Conservation (phyloP, 1,140 invertebrate species). For the Apis cerana region DNA sequence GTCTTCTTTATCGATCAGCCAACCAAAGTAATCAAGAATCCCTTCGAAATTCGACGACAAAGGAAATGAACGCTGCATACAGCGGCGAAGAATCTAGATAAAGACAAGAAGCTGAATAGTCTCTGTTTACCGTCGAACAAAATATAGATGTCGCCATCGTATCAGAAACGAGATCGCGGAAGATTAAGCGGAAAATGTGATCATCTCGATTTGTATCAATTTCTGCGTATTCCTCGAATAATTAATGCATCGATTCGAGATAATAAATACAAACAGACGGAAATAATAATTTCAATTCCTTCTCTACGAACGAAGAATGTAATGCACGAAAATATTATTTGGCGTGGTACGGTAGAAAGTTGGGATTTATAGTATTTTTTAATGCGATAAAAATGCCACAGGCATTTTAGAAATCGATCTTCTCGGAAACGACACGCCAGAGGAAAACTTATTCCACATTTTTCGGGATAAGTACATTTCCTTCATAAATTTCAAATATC, state of each 20-base stretch:
- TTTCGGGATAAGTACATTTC: not conserved
- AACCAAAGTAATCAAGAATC: not conserved
- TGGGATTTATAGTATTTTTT: not conserved
- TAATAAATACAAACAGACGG: not conserved
- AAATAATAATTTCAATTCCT: not conserved
- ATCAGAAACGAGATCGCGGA: not conserved
- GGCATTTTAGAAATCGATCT: not conserved
- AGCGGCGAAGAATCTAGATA: not conserved
- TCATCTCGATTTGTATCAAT: not conserved
- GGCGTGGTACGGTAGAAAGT: not conserved
- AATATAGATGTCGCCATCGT: not conserved
- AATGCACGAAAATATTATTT: not conserved
- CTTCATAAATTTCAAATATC: not conserved
- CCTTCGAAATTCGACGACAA: not conserved
- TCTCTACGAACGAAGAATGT: not conserved
- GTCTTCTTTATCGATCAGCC: conserved; percentile 14
- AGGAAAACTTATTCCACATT: not conserved
- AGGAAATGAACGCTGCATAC: not conserved
- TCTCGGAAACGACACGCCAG: not conserved
- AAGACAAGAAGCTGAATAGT: not conserved
- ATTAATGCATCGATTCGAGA: not conserved
- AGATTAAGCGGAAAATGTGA: not conserved
- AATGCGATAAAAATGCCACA: not conserved
- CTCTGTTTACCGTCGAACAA: conserved; percentile 29
- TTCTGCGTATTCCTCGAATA: not conserved